Percentiles rank a stretch among this genome's conserved stretches.
These are phyloP conservation scores for Zoanthus gigantus DNA, from an alignment of 92 coral and sea anemone species.

Conservation along the genomic window DNA sequence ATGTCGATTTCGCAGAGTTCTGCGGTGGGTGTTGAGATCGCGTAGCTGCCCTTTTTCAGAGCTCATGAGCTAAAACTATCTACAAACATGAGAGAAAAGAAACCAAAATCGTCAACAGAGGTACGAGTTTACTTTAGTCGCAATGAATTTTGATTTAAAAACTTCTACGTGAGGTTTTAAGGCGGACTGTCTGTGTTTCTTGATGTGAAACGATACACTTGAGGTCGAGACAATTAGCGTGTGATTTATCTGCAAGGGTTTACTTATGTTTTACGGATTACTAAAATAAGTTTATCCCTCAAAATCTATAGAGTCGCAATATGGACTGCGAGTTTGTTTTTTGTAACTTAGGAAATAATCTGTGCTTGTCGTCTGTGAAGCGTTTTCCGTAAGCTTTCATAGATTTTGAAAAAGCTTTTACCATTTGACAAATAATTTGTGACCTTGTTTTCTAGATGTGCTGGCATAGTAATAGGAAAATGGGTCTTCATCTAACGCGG, in stretches of 20 bases:
- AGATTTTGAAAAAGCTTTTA: no score
- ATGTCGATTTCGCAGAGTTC: no score
- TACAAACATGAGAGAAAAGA: conserved; percentile 12
- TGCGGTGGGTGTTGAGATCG: background rate
- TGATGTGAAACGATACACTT: conserved; percentile 11
- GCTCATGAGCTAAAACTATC: no score
- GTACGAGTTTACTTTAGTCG: background rate
- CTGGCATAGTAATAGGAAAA: background rate
- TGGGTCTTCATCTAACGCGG: background rate
- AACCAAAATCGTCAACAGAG: conserved; percentile 15
- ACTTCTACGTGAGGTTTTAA: background rate
- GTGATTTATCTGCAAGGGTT: background rate
- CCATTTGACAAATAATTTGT: background rate
- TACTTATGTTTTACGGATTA: background rate
- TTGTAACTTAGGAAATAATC: background rate
- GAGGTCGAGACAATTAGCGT: conserved; percentile 2
- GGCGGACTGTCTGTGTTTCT: background rate
- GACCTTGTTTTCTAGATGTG: background rate
- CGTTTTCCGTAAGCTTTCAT: background rate
- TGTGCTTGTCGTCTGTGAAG: background rate
- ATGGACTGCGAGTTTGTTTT: background rate
- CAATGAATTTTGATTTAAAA: background rate
- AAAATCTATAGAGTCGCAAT: background rate
- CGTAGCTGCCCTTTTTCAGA: background rate
- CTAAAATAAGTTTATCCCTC: background rate